Evolutionary conservation across 1,140 invertebrate species (phyloP).

Genomic region (Limonius californicus): DNA sequence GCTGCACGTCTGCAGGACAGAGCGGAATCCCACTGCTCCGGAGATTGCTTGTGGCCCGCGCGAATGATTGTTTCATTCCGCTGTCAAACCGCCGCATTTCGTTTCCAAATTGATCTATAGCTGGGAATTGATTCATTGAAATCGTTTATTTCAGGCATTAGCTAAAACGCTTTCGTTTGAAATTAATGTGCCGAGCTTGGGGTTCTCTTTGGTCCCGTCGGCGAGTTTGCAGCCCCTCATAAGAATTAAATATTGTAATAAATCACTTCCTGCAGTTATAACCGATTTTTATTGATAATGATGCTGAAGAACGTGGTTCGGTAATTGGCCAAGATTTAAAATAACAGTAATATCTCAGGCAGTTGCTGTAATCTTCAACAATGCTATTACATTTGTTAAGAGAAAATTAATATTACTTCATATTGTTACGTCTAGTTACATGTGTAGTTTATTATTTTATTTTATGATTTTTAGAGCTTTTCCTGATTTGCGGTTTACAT

Average conservation of each 20-base stretch:
- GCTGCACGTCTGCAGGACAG: neutral
- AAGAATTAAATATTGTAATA: slow-evolving; percentile 10
- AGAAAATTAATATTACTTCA: no score
- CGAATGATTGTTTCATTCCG: slow-evolving; percentile 6
- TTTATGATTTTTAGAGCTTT: no score
- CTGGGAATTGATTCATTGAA: slow-evolving; percentile 27
- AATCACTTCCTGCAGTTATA: slow-evolving; percentile 2
- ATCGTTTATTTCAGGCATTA: slow-evolving; percentile 30
- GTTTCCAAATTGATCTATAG: slow-evolving; percentile 27
- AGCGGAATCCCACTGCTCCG: slow-evolving; percentile 16
- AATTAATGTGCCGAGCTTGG: slow-evolving; percentile 21
- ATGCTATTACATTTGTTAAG: no score
- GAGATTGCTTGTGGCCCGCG: neutral
- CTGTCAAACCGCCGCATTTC: slow-evolving; percentile 16
- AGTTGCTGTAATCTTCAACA: no score
- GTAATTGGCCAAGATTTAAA: neutral
- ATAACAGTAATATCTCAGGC: no score
- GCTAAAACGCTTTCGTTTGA: slow-evolving; percentile 25
- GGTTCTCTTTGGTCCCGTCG: neutral
- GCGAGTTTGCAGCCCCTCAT: neutral
- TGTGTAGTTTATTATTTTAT: no score
- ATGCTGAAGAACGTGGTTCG: neutral
- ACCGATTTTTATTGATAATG: neutral
- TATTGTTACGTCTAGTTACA: no score
- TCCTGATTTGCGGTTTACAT: no score